These are phyloP conservation scores for Cremastinae sp. DNA, from an alignment of 2,888 invertebrate species.

Conservation along the genomic window DNA sequence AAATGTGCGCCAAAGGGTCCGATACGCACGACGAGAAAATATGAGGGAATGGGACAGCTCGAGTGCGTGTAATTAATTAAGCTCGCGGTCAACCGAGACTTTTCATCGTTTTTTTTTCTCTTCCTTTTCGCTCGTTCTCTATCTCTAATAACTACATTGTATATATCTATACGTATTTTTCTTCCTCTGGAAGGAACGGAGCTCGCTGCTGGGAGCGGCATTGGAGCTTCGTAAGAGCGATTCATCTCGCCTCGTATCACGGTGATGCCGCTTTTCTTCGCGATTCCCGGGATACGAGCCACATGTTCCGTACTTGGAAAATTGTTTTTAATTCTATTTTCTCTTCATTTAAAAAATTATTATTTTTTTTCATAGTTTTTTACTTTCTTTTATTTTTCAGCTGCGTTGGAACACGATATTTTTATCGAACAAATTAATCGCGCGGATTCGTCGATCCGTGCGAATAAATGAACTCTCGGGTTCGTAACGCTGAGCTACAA, in stretches of 20 bases:
- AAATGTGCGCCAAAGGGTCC: no score
- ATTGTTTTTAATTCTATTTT: background rate
- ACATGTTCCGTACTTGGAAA: constrained; percentile 9
- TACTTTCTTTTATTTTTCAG: background rate
- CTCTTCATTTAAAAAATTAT: no score
- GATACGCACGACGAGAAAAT: constrained; percentile 40
- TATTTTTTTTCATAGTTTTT: background rate
- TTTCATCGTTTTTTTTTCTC: constrained; percentile 1
- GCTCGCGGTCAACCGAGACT: constrained; percentile 51
- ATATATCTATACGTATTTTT: background rate
- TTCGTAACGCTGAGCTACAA: background rate
- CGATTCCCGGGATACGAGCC: constrained; percentile 5
- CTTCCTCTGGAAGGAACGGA: background rate
- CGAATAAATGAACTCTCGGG: background rate
- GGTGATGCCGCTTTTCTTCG: constrained; percentile 23
- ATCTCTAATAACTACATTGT: no score
- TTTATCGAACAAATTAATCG: constrained; percentile 23
- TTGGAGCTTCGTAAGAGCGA: constrained; percentile 18
- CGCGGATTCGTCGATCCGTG: background rate
- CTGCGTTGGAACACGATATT: background rate
- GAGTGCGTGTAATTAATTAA: constrained; percentile 66
- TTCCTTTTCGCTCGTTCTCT: no score
- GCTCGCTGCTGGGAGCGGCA: constrained; percentile 12
- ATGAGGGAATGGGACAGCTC: constrained; percentile 46
- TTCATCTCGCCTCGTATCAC: constrained; percentile 28